These are phyloP conservation scores for Heliopora coerulea DNA, from an alignment of 92 coral and sea anemone genomes.

Conservation along the genomic window DNA sequence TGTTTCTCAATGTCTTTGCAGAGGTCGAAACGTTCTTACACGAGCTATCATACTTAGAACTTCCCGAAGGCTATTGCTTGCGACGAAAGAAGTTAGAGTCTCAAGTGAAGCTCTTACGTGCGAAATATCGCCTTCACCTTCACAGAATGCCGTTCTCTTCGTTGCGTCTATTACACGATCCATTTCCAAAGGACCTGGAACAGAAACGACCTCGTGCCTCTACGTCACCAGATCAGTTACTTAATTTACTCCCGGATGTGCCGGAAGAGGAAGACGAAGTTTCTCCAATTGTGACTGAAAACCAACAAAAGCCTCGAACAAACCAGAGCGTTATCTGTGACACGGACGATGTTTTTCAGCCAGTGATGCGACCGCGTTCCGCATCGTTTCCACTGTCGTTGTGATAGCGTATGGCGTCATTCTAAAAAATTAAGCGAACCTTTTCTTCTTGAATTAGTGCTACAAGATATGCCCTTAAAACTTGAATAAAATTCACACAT, in stretches of 20 bases:
- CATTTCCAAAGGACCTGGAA: constrained; percentile 42
- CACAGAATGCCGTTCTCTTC: constrained; percentile 24
- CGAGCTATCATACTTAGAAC: constrained; percentile 11
- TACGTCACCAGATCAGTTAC: constrained; percentile 30
- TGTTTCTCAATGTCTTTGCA: neutral
- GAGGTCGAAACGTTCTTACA: constrained; percentile 39
- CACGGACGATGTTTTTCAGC: neutral
- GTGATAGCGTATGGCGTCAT: too few relatives aligned
- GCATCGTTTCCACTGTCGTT: constrained; percentile 28
- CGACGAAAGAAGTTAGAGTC: constrained; percentile 26
- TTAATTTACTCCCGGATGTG: constrained; percentile 13
- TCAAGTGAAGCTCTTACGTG: constrained; percentile 29
- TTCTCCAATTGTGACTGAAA: neutral
- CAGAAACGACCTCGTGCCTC: constrained; percentile 26
- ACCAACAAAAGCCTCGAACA: neutral
- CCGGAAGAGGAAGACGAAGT: constrained; percentile 16
- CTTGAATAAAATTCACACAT: too few relatives aligned
- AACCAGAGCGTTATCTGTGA: neutral
- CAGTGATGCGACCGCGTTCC: constrained; percentile 16
- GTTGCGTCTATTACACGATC: constrained; percentile 16
- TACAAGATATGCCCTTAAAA: too few relatives aligned
- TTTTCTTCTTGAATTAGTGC: too few relatives aligned
- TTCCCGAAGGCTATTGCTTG: neutral
- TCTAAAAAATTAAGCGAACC: too few relatives aligned
- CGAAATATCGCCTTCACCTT: constrained; percentile 18